Evolutionary conservation across 2,888 invertebrate species (phyloP).

Genomic region (Prosapia bicincta): DNA sequence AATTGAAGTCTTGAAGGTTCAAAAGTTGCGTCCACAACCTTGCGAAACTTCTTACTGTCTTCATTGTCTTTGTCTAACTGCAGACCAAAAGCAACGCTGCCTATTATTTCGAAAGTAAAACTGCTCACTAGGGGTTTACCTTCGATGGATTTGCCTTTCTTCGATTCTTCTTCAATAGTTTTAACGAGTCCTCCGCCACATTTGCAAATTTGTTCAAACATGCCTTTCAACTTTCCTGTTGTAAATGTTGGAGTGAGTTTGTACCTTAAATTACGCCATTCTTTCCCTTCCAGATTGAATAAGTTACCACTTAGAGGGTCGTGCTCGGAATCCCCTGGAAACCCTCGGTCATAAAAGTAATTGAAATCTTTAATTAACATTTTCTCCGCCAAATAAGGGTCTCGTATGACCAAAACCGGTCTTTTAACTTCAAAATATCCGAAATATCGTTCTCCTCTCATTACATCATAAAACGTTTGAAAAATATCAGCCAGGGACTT

Average conservation of each 20-base stretch:
- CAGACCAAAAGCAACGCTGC: constrained; percentile 31
- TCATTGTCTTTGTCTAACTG: constrained; percentile 9
- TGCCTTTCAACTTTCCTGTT: constrained; percentile 45
- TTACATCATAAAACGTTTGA: constrained; percentile 12
- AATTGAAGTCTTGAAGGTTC: background rate
- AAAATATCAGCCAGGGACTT: background rate
- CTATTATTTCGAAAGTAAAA: constrained; percentile 33
- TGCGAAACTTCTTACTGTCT: background rate
- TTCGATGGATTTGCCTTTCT: constrained; percentile 2
- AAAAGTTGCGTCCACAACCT: constrained; percentile 2
- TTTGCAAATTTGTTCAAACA: constrained; percentile 43
- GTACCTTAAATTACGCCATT: constrained; percentile 45
- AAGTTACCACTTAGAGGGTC: constrained; percentile 35
- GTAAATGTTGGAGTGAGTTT: constrained; percentile 48
- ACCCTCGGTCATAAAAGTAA: constrained; percentile 32
- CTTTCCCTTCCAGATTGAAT: constrained; percentile 39
- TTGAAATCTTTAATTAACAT: constrained; percentile 36
- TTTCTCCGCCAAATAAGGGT: constrained; percentile 20
- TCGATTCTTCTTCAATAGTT: constrained; percentile 30
- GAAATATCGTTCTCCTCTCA: constrained; percentile 4
- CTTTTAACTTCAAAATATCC: constrained; percentile 15
- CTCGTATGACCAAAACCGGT: constrained; percentile 20
- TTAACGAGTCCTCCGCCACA: constrained; percentile 38
- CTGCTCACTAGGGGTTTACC: constrained; percentile 13
- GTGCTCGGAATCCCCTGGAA: constrained; percentile 21